These are phyloP conservation scores for Piezodorus guildinii DNA, from an alignment of 1,140 invertebrate species.

Conservation along the genomic window DNA sequence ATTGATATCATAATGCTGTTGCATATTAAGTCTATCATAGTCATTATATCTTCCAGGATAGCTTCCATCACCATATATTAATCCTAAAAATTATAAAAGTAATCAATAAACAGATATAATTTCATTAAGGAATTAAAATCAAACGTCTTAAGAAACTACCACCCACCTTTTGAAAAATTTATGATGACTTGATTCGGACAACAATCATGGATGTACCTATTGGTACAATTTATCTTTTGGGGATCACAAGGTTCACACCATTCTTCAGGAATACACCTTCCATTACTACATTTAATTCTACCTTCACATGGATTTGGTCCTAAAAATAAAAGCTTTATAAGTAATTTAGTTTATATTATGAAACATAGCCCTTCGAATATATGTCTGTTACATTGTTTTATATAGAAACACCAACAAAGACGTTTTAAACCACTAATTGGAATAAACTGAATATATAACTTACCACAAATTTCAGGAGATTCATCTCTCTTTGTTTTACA, in stretches of 20 bases:
- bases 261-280: slow-evolving; percentile 39
- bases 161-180: neutral
- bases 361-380: no score
- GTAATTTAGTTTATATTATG: no score
- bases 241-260: slow-evolving; percentile 39
- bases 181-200: slow-evolving; percentile 23
- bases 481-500: slow-evolving; percentile 47
- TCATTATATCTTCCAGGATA: neutral
- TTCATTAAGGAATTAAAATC: no score
- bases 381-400: no score
- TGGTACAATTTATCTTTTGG: slow-evolving; percentile 36
- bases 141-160: no score
- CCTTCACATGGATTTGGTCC: slow-evolving; percentile 38
- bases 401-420: no score
- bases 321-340: slow-evolving; percentile 12
- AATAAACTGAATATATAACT: neutral
- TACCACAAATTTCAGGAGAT: slow-evolving; percentile 35
- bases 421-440: no score
- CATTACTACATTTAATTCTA: slow-evolving; percentile 39
- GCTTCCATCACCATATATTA: neutral
- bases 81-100: no score
- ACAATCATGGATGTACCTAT: slow-evolving; percentile 32
- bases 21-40: neutral
- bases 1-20: slow-evolving; percentile 31
- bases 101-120: no score